phyloP scores from a whole-genome alignment of 2,113 vertebrate species.

The Malurus elegans region DNA sequence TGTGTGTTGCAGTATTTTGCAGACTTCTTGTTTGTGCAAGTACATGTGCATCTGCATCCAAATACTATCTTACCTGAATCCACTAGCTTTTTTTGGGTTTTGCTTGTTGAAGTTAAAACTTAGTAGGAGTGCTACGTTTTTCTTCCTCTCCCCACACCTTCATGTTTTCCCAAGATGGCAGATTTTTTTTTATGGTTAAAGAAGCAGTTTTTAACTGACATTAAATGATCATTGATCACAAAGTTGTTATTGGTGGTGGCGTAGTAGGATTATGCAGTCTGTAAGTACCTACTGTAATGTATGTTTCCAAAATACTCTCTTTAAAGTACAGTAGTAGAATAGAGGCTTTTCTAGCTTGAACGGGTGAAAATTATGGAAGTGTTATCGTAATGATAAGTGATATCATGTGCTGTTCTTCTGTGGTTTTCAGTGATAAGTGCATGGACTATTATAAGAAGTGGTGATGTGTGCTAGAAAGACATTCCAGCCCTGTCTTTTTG shows the following conservation, averaged over 20 bases:
- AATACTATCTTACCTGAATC: neutral
- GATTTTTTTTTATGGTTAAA: neutral
- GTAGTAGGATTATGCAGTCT: neutral
- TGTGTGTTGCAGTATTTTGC: accelerated
- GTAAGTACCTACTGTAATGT: neutral
- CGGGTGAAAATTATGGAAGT: neutral
- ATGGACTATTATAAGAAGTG: neutral
- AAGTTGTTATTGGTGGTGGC: neutral
- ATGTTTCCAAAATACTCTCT: neutral
- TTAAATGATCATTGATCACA: neutral
- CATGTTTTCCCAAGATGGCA: neutral
- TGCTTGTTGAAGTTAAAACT: neutral
- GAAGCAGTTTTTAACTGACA: neutral
- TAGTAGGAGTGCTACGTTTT: neutral
- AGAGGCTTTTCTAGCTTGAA: neutral
- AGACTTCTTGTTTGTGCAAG: neutral
- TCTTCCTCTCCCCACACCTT: accelerated
- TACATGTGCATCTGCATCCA: accelerated
- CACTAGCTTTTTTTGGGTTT: neutral
- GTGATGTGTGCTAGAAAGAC: neutral
- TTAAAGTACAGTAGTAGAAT: neutral
- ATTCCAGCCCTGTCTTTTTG: neutral
- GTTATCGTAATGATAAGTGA: neutral
- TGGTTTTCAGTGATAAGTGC: neutral
- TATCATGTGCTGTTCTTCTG: neutral